Conservation (phyloP, 2,113 vertebrate genomes). For the Sminthopsis crassicaudata region DNA sequence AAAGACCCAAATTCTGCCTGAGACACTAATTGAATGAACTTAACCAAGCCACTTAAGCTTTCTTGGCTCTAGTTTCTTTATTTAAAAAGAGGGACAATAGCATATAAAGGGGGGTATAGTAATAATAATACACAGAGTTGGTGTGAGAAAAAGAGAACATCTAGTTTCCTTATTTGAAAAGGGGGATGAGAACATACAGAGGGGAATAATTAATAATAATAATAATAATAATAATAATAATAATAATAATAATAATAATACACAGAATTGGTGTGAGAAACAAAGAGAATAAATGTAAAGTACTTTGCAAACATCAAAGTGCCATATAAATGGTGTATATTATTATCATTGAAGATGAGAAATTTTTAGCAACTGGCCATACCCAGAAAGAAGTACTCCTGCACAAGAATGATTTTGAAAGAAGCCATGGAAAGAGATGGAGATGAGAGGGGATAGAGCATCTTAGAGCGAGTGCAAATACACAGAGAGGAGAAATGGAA, state of each 20-base stretch:
- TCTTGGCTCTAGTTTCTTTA: not conserved
- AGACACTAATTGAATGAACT: not conserved
- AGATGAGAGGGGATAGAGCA: not conserved
- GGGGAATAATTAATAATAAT: no score
- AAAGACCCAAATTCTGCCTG: not conserved
- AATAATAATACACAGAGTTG: not conserved
- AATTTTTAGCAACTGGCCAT: not conserved
- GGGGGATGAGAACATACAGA: not conserved
- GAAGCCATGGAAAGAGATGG: not conserved
- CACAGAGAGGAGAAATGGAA: not conserved
- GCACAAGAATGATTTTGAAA: not conserved
- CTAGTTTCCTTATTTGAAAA: not conserved
- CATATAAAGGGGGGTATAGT: not conserved
- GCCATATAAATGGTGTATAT: not conserved
- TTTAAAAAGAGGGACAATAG: not conserved
- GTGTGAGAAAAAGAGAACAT: not conserved
- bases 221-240: no score
- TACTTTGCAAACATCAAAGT: not conserved
- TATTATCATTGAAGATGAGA: not conserved
- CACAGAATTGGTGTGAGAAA: not conserved
- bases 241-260: no score
- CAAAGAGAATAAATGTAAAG: not conserved
- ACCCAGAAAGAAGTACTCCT: not conserved
- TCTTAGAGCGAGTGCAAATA: not conserved
- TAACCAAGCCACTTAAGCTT: not conserved